Percentiles rank a stretch among this genome's conserved stretches.
phyloP scores from a whole-genome alignment of 2,888 invertebrate genomes.

The Monopis laevigella region DNA sequence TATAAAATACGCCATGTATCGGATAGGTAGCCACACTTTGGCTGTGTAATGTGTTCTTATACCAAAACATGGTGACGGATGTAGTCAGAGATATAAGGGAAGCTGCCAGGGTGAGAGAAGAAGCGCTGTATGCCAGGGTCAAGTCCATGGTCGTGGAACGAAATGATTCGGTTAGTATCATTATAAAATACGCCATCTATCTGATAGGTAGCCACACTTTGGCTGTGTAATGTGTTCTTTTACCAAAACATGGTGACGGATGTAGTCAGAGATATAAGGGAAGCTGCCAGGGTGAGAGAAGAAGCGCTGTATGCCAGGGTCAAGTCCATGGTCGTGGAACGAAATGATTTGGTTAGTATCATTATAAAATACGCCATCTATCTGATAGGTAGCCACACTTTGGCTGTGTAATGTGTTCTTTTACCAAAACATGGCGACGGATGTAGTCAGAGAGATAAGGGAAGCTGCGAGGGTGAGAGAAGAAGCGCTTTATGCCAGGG shows the following conservation, averaged over 20 bases:
- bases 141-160: conserved; percentile 69
- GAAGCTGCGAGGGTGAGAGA: conserved; percentile 77
- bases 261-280: conserved; percentile 76
- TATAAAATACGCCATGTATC: too few species aligned
- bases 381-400: too few species aligned
- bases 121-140: conserved; percentile 72
- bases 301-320: conserved; percentile 74
- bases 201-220: too few species aligned
- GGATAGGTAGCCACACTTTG: too few species aligned
- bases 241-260: conserved; percentile 78
- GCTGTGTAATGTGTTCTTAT: too few species aligned
- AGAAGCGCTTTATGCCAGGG: conserved; percentile 72
- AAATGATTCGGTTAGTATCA: conserved; percentile 41
- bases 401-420: too few species aligned
- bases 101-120: conserved; percentile 76
- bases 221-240: too few species aligned
- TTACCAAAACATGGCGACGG: conserved; percentile 76
- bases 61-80: conserved; percentile 76
- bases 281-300: conserved; percentile 76
- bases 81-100: conserved; percentile 78
- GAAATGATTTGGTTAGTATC: conserved; percentile 45
- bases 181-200: too few species aligned
- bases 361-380: too few species aligned
- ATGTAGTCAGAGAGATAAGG: conserved; percentile 76
- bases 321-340: conserved; percentile 68